These are phyloP conservation scores for Lydus trimaculatus DNA, from an alignment of 2,888 invertebrate genomes.

Conservation along the genomic window DNA sequence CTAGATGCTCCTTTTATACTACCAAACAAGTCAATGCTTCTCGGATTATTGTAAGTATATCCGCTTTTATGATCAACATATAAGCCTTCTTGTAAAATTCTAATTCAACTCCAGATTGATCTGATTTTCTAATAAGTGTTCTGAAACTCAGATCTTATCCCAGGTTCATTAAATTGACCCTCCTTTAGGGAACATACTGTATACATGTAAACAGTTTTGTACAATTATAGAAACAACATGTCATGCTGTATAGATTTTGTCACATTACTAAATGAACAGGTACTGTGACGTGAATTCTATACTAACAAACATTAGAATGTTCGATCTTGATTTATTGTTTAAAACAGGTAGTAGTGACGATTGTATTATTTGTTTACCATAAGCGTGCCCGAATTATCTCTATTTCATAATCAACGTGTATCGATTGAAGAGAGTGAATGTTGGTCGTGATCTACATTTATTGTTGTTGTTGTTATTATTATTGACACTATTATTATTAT, in stretches of 20 bases:
- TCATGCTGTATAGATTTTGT: no score
- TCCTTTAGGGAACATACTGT: no score
- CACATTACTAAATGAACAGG: no score
- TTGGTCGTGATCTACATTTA: slow-evolving; percentile 27
- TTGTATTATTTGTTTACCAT: not conserved
- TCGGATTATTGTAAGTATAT: slow-evolving; percentile 70
- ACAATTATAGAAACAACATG: no score
- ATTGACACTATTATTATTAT: slow-evolving; percentile 8
- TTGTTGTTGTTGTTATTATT: slow-evolving; percentile 15
- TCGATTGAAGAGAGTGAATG: slow-evolving; percentile 19
- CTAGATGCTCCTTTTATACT: slow-evolving; percentile 78
- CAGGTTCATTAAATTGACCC: no score
- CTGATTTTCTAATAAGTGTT: no score
- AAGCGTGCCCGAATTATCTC: slow-evolving; percentile 9
- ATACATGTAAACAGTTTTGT: no score
- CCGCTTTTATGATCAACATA: no score
- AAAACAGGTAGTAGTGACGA: slow-evolving; percentile 1
- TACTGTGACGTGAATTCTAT: no score
- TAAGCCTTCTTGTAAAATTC: no score
- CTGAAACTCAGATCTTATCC: no score
- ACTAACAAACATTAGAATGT: not conserved
- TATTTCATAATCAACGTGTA: slow-evolving; percentile 9
- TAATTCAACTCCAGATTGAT: no score
- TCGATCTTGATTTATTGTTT: not conserved
- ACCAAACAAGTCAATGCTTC: slow-evolving; percentile 74